A percentile compares a stretch with the other conserved stretches of the same genome.
These are phyloP conservation scores for Picus viridis DNA, from an alignment of 2,797 vertebrate genomes.

Conservation along the genomic window DNA sequence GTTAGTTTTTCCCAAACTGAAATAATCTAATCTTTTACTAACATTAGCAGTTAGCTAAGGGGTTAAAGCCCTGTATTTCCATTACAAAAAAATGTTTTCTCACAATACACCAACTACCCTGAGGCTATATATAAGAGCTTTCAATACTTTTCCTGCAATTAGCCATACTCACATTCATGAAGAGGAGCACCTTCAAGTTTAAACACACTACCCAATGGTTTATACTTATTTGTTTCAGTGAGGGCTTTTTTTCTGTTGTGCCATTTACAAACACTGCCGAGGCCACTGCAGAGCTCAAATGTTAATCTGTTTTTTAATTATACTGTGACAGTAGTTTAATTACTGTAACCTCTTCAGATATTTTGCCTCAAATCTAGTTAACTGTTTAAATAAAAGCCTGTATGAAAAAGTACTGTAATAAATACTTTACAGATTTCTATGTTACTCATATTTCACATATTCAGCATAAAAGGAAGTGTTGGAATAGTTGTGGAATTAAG, in stretches of 20 bases:
- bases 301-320: slow-evolving; percentile 25
- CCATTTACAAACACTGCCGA: neutral
- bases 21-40: neutral
- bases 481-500: neutral
- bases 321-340: slow-evolving; percentile 24
- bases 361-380: neutral
- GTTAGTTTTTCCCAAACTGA: neutral
- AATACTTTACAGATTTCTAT: neutral
- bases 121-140: neutral
- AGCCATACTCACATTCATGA: neutral
- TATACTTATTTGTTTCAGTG: neutral
- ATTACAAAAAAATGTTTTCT: neutral
- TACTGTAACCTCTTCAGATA: slow-evolving; percentile 3
- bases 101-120: neutral
- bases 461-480: neutral
- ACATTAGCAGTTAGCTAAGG: neutral
- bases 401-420: neutral
- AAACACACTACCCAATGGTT: neutral
- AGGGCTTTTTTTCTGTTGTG: neutral
- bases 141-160: neutral
- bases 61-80: neutral
- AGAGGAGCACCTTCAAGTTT: neutral
- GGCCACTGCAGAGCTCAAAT: slow-evolving; percentile 5
- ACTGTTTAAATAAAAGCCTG: slow-evolving; percentile 25
- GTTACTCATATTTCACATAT: neutral